Evolutionary conservation across 1,140 invertebrate species (phyloP).

Genomic region (Philaenus spumarius): DNA sequence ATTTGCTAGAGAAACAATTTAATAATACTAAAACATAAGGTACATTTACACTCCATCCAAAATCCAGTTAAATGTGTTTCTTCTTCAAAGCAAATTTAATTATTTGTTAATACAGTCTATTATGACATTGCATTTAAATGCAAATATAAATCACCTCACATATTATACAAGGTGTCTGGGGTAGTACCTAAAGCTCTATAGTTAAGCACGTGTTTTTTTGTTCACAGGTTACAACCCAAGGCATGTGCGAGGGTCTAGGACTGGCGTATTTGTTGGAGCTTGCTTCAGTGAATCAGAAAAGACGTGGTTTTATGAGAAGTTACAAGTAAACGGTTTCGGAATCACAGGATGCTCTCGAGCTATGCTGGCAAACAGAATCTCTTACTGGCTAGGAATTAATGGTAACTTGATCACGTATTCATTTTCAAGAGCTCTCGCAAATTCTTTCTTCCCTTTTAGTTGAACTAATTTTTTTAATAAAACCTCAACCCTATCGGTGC

Average conservation of each 20-base stretch:
- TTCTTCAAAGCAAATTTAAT: not conserved
- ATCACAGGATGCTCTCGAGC: constrained; percentile 78
- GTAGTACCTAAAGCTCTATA: too few relatives aligned
- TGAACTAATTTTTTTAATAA: too few relatives aligned
- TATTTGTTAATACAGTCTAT: too few relatives aligned
- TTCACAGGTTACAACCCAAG: constrained; percentile 48
- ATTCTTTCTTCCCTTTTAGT: too few relatives aligned
- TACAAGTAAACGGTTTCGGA: constrained; percentile 49
- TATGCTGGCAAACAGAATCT: constrained; percentile 88
- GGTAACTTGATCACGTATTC: constrained; percentile 41
- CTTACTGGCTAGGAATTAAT: constrained; percentile 59
- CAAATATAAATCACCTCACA: not conserved
- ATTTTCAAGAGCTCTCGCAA: too few relatives aligned
- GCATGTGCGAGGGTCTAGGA: constrained; percentile 59
- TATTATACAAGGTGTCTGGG: too few relatives aligned
- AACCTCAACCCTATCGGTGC: too few relatives aligned
- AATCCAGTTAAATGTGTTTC: too few relatives aligned
- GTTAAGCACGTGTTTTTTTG: not conserved
- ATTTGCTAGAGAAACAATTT: too few relatives aligned
- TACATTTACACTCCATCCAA: too few relatives aligned
- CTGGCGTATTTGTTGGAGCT: constrained; percentile 73
- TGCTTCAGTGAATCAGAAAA: constrained; percentile 71
- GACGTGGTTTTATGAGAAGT: constrained; percentile 59
- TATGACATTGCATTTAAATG: not conserved
- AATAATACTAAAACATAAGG: too few relatives aligned